Percentiles rank a stretch among this genome's conserved stretches.
Evolutionary conservation across 2,113 vertebrate species (phyloP).

Genomic region (Caranx ignobilis): DNA sequence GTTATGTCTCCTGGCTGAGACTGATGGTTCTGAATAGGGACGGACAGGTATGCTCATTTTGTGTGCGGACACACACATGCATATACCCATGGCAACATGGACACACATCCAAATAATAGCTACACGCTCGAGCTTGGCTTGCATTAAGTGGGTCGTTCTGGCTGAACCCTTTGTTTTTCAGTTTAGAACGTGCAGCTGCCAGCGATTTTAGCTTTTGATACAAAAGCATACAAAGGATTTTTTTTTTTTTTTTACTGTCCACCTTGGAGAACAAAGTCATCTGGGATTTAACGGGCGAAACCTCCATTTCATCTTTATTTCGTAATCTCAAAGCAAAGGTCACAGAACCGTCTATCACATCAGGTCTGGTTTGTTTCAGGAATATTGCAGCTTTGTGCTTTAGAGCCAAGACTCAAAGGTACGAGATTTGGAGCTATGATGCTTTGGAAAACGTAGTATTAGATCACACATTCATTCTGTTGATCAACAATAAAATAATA

Average conservation of each 20-base stretch:
- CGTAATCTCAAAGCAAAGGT: slow-evolving; percentile 18
- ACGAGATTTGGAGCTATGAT: not conserved
- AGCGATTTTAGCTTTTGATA: slow-evolving; percentile 17
- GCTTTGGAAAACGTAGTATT: not conserved
- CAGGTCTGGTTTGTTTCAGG: slow-evolving; percentile 46
- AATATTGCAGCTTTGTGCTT: not conserved
- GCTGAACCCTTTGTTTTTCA: not conserved
- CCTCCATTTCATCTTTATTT: slow-evolving; percentile 38
- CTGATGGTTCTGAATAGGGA: not conserved
- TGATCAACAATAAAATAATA: not conserved
- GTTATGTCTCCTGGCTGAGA: not conserved
- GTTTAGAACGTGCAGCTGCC: slow-evolving; percentile 3
- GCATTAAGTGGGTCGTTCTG: not conserved
- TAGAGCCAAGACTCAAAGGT: not conserved
- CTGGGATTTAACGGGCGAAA: slow-evolving; percentile 34
- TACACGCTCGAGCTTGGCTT: not conserved
- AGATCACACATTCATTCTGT: not conserved
- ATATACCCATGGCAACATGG: slow-evolving; percentile 12
- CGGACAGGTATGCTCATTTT: slow-evolving; percentile 1
- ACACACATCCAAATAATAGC: not conserved
- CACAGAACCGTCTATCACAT: slow-evolving; percentile 18
- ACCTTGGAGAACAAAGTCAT: slow-evolving; percentile 32
- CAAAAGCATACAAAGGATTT: not conserved
- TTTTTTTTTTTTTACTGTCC: not conserved
- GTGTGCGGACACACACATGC: not conserved